phyloP scores from a whole-genome alignment of 2,113 vertebrate genomes.

The Hystrix cristata region DNA sequence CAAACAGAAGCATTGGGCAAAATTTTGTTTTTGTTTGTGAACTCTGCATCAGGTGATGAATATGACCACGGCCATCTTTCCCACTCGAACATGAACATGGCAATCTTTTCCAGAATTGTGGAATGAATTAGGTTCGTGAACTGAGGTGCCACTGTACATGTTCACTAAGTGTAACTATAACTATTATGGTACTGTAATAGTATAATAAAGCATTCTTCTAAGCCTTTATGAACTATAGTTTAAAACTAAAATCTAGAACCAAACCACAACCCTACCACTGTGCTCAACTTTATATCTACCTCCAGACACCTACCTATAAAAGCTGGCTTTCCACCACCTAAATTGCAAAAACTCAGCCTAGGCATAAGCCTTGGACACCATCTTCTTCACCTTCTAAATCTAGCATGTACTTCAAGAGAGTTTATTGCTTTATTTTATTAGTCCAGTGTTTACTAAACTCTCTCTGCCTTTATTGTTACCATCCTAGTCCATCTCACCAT shows the following conservation, averaged over 20 bases:
- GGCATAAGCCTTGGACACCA: neutral
- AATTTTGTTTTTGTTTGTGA: neutral
- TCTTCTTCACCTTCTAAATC: constrained; percentile 2
- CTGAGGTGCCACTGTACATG: neutral
- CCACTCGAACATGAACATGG: neutral
- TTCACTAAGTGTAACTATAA: constrained; percentile 48
- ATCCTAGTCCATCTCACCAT: neutral
- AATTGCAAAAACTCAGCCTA: neutral
- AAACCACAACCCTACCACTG: neutral
- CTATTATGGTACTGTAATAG: constrained; percentile 47
- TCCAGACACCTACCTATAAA: neutral
- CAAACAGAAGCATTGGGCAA: neutral
- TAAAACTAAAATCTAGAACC: constrained; percentile 58
- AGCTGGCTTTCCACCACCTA: neutral
- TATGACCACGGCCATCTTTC: neutral
- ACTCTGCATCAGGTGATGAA: neutral
- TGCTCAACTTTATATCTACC: neutral
- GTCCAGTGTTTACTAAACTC: constrained; percentile 3
- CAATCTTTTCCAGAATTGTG: neutral
- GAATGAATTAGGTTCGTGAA: neutral
- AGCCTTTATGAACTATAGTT: constrained; percentile 55
- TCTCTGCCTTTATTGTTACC: neutral
- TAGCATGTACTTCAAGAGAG: neutral
- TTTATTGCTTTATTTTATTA: constrained; percentile 18
- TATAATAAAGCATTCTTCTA: constrained; percentile 57